A percentile compares a stretch with the other conserved stretches of the same genome.
Conservation (phyloP, 2,888 invertebrate species). For the Morpho achilles region DNA sequence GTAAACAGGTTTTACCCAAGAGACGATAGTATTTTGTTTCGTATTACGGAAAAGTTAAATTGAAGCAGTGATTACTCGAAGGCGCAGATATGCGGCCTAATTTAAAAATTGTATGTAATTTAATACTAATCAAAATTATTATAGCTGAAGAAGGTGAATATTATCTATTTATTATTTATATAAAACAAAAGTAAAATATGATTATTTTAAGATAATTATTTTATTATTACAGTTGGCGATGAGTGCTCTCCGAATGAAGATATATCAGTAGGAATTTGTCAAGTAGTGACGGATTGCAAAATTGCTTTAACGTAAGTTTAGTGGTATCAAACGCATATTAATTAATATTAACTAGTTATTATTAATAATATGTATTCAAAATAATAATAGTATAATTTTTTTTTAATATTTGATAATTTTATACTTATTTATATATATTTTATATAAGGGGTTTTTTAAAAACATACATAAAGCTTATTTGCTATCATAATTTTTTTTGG, state of each 20-base stretch:
- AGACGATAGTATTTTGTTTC: too few species aligned
- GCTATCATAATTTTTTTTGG: too few species aligned
- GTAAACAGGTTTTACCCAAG: constrained; percentile 11
- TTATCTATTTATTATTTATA: background rate
- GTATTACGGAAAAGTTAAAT: constrained; percentile 13
- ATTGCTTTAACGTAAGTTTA: constrained; percentile 14
- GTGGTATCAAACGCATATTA: background rate
- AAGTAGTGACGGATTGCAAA: constrained; percentile 9
- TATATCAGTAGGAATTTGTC: constrained; percentile 7
- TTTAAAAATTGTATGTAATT: background rate
- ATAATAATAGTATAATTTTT: too few species aligned
- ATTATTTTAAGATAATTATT: background rate
- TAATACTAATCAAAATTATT: background rate
- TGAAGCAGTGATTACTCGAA: background rate
- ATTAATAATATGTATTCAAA: too few species aligned
- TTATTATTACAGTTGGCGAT: constrained; percentile 2
- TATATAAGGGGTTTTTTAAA: too few species aligned
- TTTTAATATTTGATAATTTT: too few species aligned
- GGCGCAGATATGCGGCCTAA: background rate
- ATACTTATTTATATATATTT: too few species aligned
- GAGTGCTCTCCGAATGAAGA: constrained; percentile 9
- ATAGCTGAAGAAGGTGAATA: constrained; percentile 5
- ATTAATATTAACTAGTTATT: too few species aligned
- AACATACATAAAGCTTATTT: too few species aligned
- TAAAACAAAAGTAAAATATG: background rate